Percentiles rank a stretch among this genome's conserved stretches.
Evolutionary conservation across 2,888 invertebrate species (phyloP).

Genomic region (Ochropleura plecta): DNA sequence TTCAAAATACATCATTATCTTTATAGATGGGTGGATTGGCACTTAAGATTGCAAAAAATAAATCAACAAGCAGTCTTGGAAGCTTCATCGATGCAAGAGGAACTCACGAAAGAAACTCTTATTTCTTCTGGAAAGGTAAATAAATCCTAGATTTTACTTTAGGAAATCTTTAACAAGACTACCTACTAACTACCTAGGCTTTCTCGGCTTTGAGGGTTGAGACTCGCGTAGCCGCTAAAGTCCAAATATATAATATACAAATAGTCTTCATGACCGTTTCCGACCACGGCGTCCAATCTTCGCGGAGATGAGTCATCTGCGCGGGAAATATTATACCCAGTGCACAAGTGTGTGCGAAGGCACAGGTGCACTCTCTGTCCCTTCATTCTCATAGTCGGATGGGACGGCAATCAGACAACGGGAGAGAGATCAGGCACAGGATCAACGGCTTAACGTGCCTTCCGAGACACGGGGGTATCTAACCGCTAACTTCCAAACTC

Average conservation of each 20-base stretch:
- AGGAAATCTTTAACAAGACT: neutral
- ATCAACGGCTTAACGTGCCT: too few relatives aligned
- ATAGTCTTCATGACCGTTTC: too few relatives aligned
- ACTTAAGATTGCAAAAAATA: constrained; percentile 95
- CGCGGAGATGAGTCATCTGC: too few relatives aligned
- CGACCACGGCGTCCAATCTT: too few relatives aligned
- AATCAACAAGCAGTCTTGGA: constrained; percentile 97
- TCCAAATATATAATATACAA: neutral
- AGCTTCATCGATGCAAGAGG: constrained; percentile 94
- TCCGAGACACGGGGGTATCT: too few relatives aligned
- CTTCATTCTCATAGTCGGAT: too few relatives aligned
- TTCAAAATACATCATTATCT: neutral
- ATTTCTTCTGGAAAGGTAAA: constrained; percentile 93
- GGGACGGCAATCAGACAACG: too few relatives aligned
- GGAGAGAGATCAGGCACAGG: too few relatives aligned
- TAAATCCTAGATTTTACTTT: neutral
- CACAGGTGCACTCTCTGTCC: too few relatives aligned
- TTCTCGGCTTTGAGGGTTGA: neutral
- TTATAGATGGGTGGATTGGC: constrained; percentile 94
- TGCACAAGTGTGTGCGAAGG: too few relatives aligned
- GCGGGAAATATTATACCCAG: too few relatives aligned
- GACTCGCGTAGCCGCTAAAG: neutral
- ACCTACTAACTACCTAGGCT: neutral
- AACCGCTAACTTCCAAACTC: too few relatives aligned
- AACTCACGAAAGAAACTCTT: constrained; percentile 95